Base-by-base conservation (phyloP, 1,140 invertebrate genomes). In the Zaprionus taronus region DNA sequence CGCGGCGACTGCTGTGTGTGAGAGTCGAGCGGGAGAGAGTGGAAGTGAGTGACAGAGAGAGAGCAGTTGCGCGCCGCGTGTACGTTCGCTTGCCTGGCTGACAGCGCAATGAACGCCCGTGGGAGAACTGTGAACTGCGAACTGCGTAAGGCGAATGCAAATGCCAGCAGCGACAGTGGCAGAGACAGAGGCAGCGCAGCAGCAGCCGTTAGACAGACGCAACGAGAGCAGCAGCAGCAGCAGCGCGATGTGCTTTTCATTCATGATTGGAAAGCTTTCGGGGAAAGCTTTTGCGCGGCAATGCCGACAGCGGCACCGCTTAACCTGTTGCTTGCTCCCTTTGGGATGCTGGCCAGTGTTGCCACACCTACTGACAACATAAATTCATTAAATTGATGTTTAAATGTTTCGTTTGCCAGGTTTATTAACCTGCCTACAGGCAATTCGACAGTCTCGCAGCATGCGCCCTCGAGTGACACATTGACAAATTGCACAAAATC, bases 321-420 rank as follows among this genome's bases (percentile, higher is more conserved):
- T 51, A 80, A 87, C 84, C 84, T 89, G 84, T 89, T 89, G 84
- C 76, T 69, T 67, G 61, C 28, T 55, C 20, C 36, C 58, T 60
- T 44, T 73, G 64, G 44, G 41, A 72, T 78, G 75, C 70, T 58
- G 65, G 44, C 49, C 80, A 86, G 83, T 62, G 83, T 89, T 87
- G 82, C 67, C 77, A 83, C 49, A 49, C 61, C 47, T 58, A 63
- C 38, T 77, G 69, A 66, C 47, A 84, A 74, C 81, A 89, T 89
- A 89, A 89, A 89, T 89, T 89, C 89, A 89, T 89, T 90, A 90
- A 87, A 90, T 89, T 87, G 80, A 81, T 89, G 81, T 80, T 79
- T 81, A 73, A 79, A 79, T 76, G 60, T 65, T 61, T 55, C 22
- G 24, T 57, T 75, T 47, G 75, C 63, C 76, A 62, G 72, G 76